Conservation (phyloP, 1,140 invertebrate species). For the Archegozetes longisetosus region DNA sequence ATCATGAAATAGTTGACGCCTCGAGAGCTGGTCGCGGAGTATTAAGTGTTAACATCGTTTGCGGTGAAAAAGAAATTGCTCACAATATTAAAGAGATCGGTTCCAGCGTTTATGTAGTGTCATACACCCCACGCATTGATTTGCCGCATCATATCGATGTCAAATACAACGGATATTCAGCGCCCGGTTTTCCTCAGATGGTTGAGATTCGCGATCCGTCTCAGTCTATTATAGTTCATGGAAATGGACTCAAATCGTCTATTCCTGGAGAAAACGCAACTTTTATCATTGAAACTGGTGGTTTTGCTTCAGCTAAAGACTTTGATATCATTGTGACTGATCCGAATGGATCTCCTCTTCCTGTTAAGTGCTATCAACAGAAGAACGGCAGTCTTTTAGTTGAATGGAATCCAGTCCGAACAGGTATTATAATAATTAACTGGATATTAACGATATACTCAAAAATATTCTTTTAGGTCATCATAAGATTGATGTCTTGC, state of each 20-base stretch:
- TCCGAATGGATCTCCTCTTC: slow-evolving; percentile 64
- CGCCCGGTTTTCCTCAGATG: slow-evolving; percentile 35
- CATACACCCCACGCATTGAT: slow-evolving; percentile 62
- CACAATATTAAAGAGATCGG: slow-evolving; percentile 43
- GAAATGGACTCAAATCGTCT: slow-evolving; percentile 67
- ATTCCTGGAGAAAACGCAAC: slow-evolving; percentile 57
- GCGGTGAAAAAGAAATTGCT: slow-evolving; percentile 58
- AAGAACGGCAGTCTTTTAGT: slow-evolving; percentile 81
- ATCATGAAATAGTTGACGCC: slow-evolving; percentile 41
- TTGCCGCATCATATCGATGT: slow-evolving; percentile 64
- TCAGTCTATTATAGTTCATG: slow-evolving; percentile 53
- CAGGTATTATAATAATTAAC: slow-evolving; percentile 21
- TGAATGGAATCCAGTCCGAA: slow-evolving; percentile 63
- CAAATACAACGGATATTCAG: slow-evolving; percentile 47
- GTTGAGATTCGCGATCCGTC: slow-evolving; percentile 39
- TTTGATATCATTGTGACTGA: slow-evolving; percentile 41
- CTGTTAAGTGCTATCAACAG: slow-evolving; percentile 85
- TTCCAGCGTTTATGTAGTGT: slow-evolving; percentile 41
- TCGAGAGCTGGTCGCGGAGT: slow-evolving; percentile 59
- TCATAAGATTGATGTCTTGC: slow-evolving; percentile 71
- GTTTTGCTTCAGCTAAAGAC: slow-evolving; percentile 55
- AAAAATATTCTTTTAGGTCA: slow-evolving; percentile 34
- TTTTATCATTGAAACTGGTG: slow-evolving; percentile 73
- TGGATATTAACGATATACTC: background rate
- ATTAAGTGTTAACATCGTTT: slow-evolving; percentile 54